These are phyloP conservation scores for Arion vulgaris DNA, from an alignment of 1,140 invertebrate genomes.

Conservation along the genomic window DNA sequence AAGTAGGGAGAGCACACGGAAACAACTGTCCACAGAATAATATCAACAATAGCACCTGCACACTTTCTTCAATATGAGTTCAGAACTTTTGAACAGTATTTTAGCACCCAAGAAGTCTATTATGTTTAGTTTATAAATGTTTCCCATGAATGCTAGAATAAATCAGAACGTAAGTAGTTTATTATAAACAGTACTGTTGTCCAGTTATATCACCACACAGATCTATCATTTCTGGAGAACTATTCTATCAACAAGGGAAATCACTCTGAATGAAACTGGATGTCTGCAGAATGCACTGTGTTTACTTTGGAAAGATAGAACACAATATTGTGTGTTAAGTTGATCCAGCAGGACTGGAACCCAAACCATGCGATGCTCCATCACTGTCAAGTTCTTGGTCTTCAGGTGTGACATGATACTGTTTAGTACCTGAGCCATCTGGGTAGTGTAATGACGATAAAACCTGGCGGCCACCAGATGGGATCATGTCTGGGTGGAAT, in stretches of 20 bases:
- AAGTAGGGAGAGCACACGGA: no score
- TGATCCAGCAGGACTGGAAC: conserved; percentile 15
- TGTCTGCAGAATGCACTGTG: background rate
- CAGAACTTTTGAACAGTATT: no score
- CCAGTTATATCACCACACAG: background rate
- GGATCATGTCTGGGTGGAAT: conserved; percentile 60
- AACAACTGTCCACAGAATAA: no score
- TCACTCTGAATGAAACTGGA: background rate
- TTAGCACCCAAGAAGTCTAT: no score
- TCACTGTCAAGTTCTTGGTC: conserved; percentile 25
- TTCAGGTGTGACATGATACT: background rate
- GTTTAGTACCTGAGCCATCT: background rate
- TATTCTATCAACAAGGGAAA: background rate
- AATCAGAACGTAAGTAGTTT: no score
- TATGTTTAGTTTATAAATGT: no score
- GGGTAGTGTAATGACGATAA: background rate
- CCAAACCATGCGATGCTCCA: conserved; percentile 2
- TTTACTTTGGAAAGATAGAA: background rate
- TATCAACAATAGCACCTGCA: no score
- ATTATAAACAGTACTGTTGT: background rate
- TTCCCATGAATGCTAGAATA: no score
- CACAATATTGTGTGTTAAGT: background rate
- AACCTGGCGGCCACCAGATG: conserved; percentile 39
- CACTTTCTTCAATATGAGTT: no score
- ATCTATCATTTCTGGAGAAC: background rate